A percentile compares a stretch with the other conserved stretches of the same genome.
Evolutionary conservation across 2,888 invertebrate species (phyloP).

Genomic region (Cheilosia variabilis): DNA sequence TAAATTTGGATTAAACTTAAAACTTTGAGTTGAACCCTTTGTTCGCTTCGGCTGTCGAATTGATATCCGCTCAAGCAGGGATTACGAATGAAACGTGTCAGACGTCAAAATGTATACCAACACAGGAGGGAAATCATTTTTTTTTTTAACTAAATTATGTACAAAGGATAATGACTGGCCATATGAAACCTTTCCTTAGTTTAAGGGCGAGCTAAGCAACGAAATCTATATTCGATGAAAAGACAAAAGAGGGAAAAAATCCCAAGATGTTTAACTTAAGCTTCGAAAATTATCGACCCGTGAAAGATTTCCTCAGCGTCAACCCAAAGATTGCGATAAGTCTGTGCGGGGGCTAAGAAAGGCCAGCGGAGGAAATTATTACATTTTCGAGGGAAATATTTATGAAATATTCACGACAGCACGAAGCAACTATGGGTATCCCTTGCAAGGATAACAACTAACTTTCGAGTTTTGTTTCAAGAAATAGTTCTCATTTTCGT

Average conservation of each 20-base stretch:
- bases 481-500: conserved; percentile 9
- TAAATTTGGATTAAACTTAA: conserved; percentile 63
- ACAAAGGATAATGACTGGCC: conserved; percentile 54
- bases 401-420: conserved; percentile 52
- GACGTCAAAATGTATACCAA: conserved; percentile 29
- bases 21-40: conserved; percentile 23
- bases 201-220: not conserved
- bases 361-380: conserved; percentile 20
- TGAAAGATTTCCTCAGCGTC: conserved; percentile 41
- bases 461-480: conserved; percentile 11
- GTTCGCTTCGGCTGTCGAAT: conserved; percentile 30
- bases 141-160: conserved; percentile 46
- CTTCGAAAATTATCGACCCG: conserved; percentile 47
- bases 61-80: conserved; percentile 34
- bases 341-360: not conserved
- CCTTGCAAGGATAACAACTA: conserved; percentile 20
- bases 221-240: not conserved
- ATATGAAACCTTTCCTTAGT: conserved; percentile 36
- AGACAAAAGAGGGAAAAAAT: not conserved
- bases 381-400: conserved; percentile 46
- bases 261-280: conserved; percentile 30
- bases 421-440: conserved; percentile 18
- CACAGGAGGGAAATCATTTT: conserved; percentile 28
- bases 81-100: conserved; percentile 57
- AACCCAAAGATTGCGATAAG: conserved; percentile 3